A percentile compares a stretch with the other conserved stretches of the same genome.
Evolutionary conservation across 2,888 invertebrate genomes (phyloP).

Genomic region (Drosophila vallismaia): DNA sequence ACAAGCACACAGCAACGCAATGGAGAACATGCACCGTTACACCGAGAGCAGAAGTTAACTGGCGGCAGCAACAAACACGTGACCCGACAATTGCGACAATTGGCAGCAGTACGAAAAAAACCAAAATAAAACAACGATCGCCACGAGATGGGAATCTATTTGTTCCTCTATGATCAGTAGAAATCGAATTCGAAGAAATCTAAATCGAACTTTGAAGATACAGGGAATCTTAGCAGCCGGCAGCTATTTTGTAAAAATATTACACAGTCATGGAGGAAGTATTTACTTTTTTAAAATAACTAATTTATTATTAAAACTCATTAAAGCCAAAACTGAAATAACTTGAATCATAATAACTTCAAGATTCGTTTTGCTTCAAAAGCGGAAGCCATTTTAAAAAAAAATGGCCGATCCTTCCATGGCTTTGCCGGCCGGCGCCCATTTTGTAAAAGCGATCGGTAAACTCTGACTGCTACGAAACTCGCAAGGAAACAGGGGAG

Average conservation of each 20-base stretch:
- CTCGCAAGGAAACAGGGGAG: background rate
- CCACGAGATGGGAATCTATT: constrained; percentile 5
- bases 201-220: background rate
- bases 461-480: constrained; percentile 12
- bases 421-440: constrained; percentile 39
- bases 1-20: constrained; percentile 12
- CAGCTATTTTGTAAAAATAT: constrained; percentile 42
- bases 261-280: background rate
- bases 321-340: background rate
- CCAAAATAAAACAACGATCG: constrained; percentile 40
- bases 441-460: constrained; percentile 60
- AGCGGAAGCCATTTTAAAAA: background rate
- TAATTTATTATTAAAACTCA: background rate
- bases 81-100: constrained; percentile 77
- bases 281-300: background rate
- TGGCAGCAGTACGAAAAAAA: constrained; percentile 53
- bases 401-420: constrained; percentile 6
- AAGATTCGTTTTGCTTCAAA: background rate
- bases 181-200: constrained; percentile 14
- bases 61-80: constrained; percentile 72
- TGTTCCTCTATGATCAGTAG: constrained; percentile 19
- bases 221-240: constrained; percentile 44
- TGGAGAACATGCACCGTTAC: constrained; percentile 70
- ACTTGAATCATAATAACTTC: no score
- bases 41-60: constrained; percentile 79